phyloP scores from a whole-genome alignment of 1,140 invertebrate genomes.

The Hesperophylax magnus region DNA sequence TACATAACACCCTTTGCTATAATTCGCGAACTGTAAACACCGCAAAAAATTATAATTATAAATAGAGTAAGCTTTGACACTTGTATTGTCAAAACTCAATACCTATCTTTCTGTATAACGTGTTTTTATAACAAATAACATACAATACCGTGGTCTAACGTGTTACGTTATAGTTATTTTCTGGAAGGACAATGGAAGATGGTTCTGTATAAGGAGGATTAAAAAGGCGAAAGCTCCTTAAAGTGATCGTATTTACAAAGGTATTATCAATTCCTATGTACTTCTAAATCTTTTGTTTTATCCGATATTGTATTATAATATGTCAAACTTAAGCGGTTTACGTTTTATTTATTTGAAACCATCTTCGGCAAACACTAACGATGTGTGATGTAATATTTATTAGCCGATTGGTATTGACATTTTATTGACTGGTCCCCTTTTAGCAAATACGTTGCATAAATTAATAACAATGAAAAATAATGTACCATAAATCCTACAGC shows the following conservation, averaged over 20 bases:
- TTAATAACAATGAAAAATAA: too few relatives aligned
- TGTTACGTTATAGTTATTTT: slow-evolving; percentile 20
- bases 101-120: slow-evolving; percentile 14
- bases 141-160: slow-evolving; percentile 3
- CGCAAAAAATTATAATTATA: background rate
- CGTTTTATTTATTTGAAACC: background rate
- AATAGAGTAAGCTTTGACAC: slow-evolving; percentile 22
- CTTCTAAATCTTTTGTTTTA: slow-evolving; percentile 13
- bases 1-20: too few relatives aligned
- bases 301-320: background rate
- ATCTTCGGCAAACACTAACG: background rate
- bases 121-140: slow-evolving; percentile 34
- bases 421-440: background rate
- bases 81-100: slow-evolving; percentile 40
- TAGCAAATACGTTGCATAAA: too few relatives aligned
- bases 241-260: background rate
- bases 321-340: background rate
- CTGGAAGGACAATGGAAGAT: slow-evolving; percentile 17
- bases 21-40: background rate
- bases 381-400: slow-evolving; percentile 27
- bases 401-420: background rate
- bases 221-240: background rate
- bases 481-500: too few relatives aligned
- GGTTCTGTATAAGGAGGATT: slow-evolving; percentile 3
- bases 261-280: slow-evolving; percentile 12